Evolutionary conservation across 2,113 vertebrate genomes (phyloP).

Genomic region (Glaucomys volans): DNA sequence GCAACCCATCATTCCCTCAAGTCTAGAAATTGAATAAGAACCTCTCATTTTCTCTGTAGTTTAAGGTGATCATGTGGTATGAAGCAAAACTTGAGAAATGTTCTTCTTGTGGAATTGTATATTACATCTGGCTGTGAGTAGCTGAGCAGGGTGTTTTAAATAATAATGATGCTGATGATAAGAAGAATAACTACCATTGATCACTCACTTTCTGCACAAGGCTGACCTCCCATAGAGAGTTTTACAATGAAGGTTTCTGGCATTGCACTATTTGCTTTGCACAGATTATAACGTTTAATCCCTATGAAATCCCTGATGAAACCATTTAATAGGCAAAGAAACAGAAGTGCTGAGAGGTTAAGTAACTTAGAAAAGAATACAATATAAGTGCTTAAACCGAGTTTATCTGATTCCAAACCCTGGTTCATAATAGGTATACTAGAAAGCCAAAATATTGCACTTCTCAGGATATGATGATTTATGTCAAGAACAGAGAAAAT

Average conservation of each 20-base stretch:
- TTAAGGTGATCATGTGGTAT: neutral
- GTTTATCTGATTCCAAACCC: slow-evolving; percentile 3
- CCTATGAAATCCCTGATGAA: slow-evolving; percentile 57
- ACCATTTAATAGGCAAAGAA: slow-evolving; percentile 36
- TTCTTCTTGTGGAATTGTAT: neutral
- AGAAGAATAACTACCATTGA: slow-evolving; percentile 36
- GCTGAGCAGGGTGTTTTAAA: slow-evolving; percentile 58
- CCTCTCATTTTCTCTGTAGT: slow-evolving; percentile 37
- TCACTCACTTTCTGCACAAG: neutral
- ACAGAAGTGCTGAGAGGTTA: slow-evolving; percentile 33
- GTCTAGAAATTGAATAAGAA: slow-evolving; percentile 27
- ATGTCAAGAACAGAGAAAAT: neutral
- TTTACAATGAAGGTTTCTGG: slow-evolving; percentile 47
- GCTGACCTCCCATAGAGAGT: neutral
- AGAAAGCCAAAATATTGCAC: slow-evolving; percentile 20
- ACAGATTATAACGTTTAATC: slow-evolving; percentile 60
- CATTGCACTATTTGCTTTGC: neutral
- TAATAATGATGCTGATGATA: slow-evolving; percentile 48
- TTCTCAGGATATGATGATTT: slow-evolving; percentile 17
- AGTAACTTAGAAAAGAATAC: slow-evolving; percentile 59
- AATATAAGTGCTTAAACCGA: neutral
- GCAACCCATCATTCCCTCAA: neutral
- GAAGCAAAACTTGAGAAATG: slow-evolving; percentile 37
- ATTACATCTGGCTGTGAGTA: neutral
- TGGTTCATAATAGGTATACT: neutral